Evolutionary conservation across 2,113 vertebrate species (phyloP).

Genomic region (Cavia aperea): DNA sequence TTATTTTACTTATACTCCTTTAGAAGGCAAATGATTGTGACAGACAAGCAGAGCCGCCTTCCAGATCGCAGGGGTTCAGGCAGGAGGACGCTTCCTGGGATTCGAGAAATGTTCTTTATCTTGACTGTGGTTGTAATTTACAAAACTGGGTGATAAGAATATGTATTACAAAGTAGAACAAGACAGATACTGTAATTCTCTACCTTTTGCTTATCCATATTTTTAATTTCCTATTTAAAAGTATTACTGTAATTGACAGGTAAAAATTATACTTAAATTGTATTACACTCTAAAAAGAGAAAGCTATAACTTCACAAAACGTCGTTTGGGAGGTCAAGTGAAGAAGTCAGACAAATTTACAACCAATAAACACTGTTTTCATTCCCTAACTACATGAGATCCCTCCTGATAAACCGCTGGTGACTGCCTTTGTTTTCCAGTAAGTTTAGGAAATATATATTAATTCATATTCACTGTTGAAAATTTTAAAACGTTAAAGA

Average conservation of each 20-base stretch:
- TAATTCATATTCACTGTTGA: neutral
- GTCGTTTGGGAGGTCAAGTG: neutral
- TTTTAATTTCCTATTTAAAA: neutral
- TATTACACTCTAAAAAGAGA: neutral
- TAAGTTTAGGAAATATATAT: neutral
- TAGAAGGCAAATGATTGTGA: neutral
- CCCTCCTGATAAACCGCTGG: neutral
- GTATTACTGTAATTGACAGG: neutral
- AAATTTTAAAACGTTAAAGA: neutral
- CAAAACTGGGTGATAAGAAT: neutral
- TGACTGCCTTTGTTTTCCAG: neutral
- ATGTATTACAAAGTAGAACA: neutral
- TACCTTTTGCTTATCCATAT: neutral
- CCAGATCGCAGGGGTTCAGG: neutral
- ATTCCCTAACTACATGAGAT: neutral
- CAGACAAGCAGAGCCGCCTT: neutral
- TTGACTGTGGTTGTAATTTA: neutral
- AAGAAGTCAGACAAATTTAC: neutral
- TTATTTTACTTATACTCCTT: neutral
- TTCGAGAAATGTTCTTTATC: neutral
- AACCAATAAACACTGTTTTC: neutral
- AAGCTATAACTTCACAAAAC: neutral
- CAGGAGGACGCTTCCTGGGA: neutral
- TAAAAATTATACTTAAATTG: neutral
- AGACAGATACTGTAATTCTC: neutral